Conservation (phyloP, 2,888 invertebrate genomes). For the Caenorhabditis panamensis region DNA sequence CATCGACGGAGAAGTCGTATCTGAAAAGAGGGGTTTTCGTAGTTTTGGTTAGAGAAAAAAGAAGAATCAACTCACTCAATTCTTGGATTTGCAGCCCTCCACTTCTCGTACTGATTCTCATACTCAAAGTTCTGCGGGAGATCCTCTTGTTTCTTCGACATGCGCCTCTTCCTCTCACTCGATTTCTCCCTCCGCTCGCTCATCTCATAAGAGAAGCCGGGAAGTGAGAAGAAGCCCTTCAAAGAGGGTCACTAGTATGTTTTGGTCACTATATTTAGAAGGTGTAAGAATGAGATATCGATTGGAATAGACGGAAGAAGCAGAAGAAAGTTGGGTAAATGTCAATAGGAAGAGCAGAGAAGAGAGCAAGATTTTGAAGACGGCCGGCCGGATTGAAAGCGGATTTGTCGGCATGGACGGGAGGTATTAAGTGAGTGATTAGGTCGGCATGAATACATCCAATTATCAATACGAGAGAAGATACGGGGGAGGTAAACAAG, state of each 20-base stretch:
- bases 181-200: slow-evolving; percentile 1
- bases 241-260: neutral
- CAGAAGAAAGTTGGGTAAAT: neutral
- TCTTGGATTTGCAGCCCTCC: slow-evolving; percentile 52
- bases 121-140: slow-evolving; percentile 54
- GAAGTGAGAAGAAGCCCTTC: neutral
- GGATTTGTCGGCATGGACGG: neutral
- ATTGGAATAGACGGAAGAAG: neutral
- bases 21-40: slow-evolving; percentile 8
- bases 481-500: neutral
- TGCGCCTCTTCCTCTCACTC: slow-evolving; percentile 43
- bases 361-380: neutral
- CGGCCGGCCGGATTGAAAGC: neutral
- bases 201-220: slow-evolving; percentile 29
- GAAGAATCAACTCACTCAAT: slow-evolving; percentile 35
- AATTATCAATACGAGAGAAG: neutral
- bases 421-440: slow-evolving; percentile 13
- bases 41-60: neutral
- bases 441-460: neutral
- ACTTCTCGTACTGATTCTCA: slow-evolving; percentile 64
- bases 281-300: too few relatives aligned
- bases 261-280: neutral
- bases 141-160: slow-evolving; percentile 33
- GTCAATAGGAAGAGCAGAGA: slow-evolving; percentile 2
- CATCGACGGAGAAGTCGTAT: slow-evolving; percentile 52